phyloP scores from a whole-genome alignment of 2,113 vertebrate genomes.

The Triplophysa dalaica region DNA sequence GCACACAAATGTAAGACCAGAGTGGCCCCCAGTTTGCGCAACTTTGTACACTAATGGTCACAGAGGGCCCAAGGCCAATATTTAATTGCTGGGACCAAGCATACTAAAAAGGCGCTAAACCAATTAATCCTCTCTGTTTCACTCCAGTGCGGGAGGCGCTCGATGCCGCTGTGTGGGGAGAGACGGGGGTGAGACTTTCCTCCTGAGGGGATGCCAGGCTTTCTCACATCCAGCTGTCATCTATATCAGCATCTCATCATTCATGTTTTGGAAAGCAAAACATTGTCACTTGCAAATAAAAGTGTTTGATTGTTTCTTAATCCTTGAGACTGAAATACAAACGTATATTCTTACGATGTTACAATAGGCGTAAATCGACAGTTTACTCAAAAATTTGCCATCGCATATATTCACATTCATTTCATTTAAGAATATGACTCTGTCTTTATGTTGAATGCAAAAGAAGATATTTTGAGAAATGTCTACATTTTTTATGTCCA shows the following conservation, averaged over 20 bases:
- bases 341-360: background rate
- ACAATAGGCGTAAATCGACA: too few relatives aligned
- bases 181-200: constrained; percentile 36
- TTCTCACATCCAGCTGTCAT: constrained; percentile 39
- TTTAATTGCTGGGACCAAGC: constrained; percentile 73
- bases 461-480: too few relatives aligned
- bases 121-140: constrained; percentile 69
- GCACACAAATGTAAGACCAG: constrained; percentile 14
- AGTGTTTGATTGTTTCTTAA: constrained; percentile 3
- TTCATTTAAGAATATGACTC: too few relatives aligned
- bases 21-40: background rate
- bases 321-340: background rate
- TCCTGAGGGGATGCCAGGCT: constrained; percentile 56
- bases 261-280: constrained; percentile 31
- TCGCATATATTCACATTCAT: too few relatives aligned
- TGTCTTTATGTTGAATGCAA: too few relatives aligned
- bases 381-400: too few relatives aligned
- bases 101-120: constrained; percentile 68
- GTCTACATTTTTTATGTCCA: too few relatives aligned
- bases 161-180: constrained; percentile 56
- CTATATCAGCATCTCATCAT: constrained; percentile 24
- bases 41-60: constrained; percentile 60
- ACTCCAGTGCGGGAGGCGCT: constrained; percentile 55
- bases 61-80: constrained; percentile 66
- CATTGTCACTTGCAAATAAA: constrained; percentile 13